Conservation (phyloP, 2,113 vertebrate genomes). For the Ceyx melanurus region DNA sequence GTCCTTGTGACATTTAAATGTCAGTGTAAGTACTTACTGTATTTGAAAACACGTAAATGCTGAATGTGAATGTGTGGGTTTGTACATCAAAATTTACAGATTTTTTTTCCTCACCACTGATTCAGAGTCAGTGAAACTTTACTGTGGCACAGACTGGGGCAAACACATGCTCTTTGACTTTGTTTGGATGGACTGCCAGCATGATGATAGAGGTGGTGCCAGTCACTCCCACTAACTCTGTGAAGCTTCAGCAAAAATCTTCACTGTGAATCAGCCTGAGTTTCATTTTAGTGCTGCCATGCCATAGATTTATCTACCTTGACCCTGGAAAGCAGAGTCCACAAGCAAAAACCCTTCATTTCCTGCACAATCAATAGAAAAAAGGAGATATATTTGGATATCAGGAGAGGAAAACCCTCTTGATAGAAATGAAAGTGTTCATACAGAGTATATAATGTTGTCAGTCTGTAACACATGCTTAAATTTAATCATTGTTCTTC, state of each 20-base stretch:
- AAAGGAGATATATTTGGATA: not conserved
- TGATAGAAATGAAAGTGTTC: not conserved
- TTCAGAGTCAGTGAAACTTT: not conserved
- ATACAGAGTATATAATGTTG: not conserved
- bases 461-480: not conserved
- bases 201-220: not conserved
- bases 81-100: not conserved
- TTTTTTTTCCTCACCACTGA: not conserved
- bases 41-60: not conserved
- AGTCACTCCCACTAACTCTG: not conserved
- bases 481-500: not conserved
- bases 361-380: not conserved
- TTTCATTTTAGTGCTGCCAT: not conserved
- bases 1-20: constrained; percentile 22
- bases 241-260: not conserved
- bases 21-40: not conserved
- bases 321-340: not conserved
- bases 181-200: not conserved
- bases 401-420: not conserved
- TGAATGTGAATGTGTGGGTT: not conserved
- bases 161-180: not conserved
- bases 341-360: not conserved
- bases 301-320: not conserved
- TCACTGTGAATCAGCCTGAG: not conserved
- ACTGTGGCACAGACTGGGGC: not conserved